Evolutionary conservation across 2,113 vertebrate genomes (phyloP).

Genomic region (Lepus europaeus): DNA sequence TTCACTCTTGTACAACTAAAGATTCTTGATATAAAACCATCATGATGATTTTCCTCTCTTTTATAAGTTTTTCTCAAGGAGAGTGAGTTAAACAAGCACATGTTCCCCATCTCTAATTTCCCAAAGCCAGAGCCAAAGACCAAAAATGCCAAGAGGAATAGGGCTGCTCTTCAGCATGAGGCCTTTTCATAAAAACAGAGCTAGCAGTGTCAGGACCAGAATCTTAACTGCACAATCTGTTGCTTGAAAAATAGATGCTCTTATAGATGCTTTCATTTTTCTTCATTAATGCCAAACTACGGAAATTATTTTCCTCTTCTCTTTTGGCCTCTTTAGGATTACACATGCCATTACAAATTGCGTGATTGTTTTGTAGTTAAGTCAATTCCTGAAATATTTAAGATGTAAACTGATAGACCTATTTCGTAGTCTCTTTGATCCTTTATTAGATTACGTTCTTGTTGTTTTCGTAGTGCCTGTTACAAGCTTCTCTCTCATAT

Average conservation of each 20-base stretch:
- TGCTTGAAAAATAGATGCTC: constrained; percentile 16
- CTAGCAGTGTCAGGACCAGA: neutral
- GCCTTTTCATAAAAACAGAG: constrained; percentile 28
- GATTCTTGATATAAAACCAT: constrained; percentile 11
- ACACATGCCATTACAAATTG: constrained; percentile 13
- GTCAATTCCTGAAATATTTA: constrained; percentile 39
- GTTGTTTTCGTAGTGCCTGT: neutral
- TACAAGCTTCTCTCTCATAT: constrained; percentile 6
- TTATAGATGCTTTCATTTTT: constrained; percentile 41
- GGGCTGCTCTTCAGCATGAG: neutral
- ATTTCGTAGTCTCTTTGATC: neutral
- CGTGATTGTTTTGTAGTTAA: constrained; percentile 37
- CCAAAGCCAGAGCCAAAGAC: neutral
- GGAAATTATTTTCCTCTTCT: constrained; percentile 24
- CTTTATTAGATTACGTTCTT: constrained; percentile 27
- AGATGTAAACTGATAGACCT: neutral
- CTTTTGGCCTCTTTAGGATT: constrained; percentile 38
- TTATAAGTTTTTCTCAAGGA: neutral
- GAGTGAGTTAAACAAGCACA: neutral
- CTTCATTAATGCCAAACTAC: constrained; percentile 26
- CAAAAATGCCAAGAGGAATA: neutral
- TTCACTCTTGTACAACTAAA: constrained; percentile 43
- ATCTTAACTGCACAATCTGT: neutral
- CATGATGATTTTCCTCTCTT: constrained; percentile 35
- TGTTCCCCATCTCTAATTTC: neutral